Base-by-base conservation (phyloP, 1,140 invertebrate species). In the Chionoecetes opilio region DNA sequence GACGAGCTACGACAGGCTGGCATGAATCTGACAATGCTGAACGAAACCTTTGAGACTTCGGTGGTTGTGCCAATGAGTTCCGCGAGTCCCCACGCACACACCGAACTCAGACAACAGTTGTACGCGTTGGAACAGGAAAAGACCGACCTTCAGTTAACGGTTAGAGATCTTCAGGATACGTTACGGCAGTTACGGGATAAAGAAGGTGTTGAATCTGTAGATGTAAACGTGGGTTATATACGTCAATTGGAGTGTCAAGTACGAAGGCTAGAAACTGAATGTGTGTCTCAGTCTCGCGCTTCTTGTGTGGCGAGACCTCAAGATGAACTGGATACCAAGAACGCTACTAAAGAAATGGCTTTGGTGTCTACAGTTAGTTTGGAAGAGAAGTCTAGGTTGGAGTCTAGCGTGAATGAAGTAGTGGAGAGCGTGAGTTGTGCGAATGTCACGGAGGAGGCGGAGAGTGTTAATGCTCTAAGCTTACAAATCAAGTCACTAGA, bases 31-130 rank as follows among this genome's bases (percentile, higher is more conserved):
- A 94, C 86, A 31, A 32, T 91, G 3, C 84, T 31, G 29, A 90
- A 94, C 84, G 88, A 94, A 38, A 94, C 88, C 34, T 94, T 94
- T 94, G 93, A 94, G 46, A 94, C 93, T 3, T 94, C 87, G 9
- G 32, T 94, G 34, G 46, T 53, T 1, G 46, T 53, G 2, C 46
- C 46, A 14, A 17, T 9, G 46, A 53, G 46, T 53, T 9, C 21
- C 21, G 21, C 46, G 11, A 2, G 21, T 41, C 37, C 32, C 63
- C 9, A 2, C 0, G n/a, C 93, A 94, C 35, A 94, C 82, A 85
- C 41, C 26, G 32, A 89, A 37, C 63, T 94, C n/a, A 94, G 90
- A 82, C 63, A 91, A 9, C 87, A 82, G 9, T 29, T 91, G 3
- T 35, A 89, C 26, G n/a, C 90, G 21, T 34, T 94, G 26, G 84